Base-by-base conservation (phyloP, 2,113 vertebrate species). In the Peucedramus taeniatus region DNA sequence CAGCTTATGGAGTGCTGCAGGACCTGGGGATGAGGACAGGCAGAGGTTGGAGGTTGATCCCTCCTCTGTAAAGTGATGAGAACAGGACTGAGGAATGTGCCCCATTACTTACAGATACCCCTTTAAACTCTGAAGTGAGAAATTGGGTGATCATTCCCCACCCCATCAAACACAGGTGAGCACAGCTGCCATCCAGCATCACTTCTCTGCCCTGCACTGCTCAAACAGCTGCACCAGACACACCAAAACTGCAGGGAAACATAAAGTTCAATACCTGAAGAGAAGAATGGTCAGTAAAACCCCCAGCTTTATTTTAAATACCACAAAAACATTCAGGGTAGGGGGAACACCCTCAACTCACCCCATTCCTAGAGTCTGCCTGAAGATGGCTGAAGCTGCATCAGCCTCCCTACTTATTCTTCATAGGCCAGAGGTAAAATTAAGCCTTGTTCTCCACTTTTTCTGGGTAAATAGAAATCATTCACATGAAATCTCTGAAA, bases 281-380 rank as follows among this genome's bases (percentile, higher is more conserved):
- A 33, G 31, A 13, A 45, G 12, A 56, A 53, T 0, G 0, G 31
- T 54, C 31, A 50, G 16, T 21, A 69, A 57, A 79, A 39, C 18
- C 60, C 59, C 5, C 42, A n/a, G 13, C 7, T 28, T 83, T 51
- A 31, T 5, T 27, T 21, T 39, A 57, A 83, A 87, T 30, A 65
- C 5, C 35, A 49, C 6, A 33, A 39, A 86, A 74, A 3, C 2
- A 15, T 9, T 51, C 19, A 53, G 30, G 31, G 4, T 7, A 15
- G 31, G 3, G 17, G 26, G 7, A 49, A 6, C 8, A 76, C 12
- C 17, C 44, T 75, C 30, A n/a, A 33, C n/a, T 87, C 49, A 16
- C 7, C 5, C 3, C 0, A 1, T 72, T 87, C 71, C 18, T 39
- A 12, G 39, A 59, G 22, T 30, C 26, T 42, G 3, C 33, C 4